Conservation (phyloP, 1,140 invertebrate genomes). For the Drosophila arizonae region DNA sequence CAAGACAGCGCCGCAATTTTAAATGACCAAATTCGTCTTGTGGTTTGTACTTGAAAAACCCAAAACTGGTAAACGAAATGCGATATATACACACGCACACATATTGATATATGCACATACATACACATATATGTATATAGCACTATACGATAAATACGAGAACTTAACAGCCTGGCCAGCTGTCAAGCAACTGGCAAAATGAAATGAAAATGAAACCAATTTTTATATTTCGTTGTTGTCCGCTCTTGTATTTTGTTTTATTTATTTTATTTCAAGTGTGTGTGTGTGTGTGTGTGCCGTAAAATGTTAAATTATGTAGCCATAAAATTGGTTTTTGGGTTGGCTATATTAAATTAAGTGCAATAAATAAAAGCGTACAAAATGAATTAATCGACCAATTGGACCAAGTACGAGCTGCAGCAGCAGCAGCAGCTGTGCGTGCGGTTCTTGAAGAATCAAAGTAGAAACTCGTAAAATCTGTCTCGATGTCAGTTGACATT, state of each 20-base stretch:
- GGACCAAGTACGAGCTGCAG: conserved; percentile 12
- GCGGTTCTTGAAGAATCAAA: conserved; percentile 5
- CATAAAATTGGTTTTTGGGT: conserved; percentile 59
- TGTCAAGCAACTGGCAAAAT: conserved; percentile 58
- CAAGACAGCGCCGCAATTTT: conserved; percentile 70
- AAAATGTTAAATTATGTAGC: conserved; percentile 73
- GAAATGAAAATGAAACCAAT: conserved; percentile 68
- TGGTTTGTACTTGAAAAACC: conserved; percentile 77
- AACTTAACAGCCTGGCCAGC: conserved; percentile 50
- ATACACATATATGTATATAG: neutral
- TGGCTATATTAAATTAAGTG: conserved; percentile 55
- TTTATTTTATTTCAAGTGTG: conserved; percentile 9
- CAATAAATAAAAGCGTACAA: conserved; percentile 68
- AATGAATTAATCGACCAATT: conserved; percentile 60
- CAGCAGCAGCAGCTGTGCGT: conserved; percentile 10
- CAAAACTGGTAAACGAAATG: conserved; percentile 75
- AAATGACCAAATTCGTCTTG: conserved; percentile 80
- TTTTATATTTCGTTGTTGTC: conserved; percentile 20
- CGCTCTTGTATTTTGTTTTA: conserved; percentile 21
- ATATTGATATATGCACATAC: neutral
- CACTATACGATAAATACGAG: conserved; percentile 26
- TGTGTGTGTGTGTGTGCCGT: conserved; percentile 10
- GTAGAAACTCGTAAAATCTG: neutral
- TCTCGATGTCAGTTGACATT: conserved; percentile 39
- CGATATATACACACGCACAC: conserved; percentile 43